Evolutionary conservation across 1,140 invertebrate genomes (phyloP), one percentile per base, ranked within the genome.

Genomic region (Piezodorus guildinii): DNA sequence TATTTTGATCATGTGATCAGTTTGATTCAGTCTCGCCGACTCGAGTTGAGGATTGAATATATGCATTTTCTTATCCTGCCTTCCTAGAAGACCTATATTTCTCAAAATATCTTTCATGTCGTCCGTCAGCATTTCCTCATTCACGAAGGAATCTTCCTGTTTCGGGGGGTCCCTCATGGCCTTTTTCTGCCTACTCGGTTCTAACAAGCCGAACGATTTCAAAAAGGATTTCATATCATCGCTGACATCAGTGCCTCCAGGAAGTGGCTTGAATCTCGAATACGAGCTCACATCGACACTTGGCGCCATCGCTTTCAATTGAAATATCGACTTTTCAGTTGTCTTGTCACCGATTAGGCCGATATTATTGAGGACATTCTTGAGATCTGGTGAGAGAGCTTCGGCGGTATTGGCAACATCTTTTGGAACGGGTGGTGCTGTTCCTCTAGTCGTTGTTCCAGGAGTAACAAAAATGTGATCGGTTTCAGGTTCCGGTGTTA

Each of bases 181-280:
- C 58, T 60, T 68, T 23, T 43, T 52, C 30, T 61, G 43, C 25
- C 68, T 49, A 6, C 65, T 65, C 21, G 62, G 70, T 19, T 70
- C 65, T 0, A 77, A 73, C 2, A 84, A 71, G 4, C 82, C 82
- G 67, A 82, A 84, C 45, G 70, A 75, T 0, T 77, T 75, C 19
- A 84, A 66, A 30, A 83, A 78, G 14, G 77, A 74, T 63, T 75
- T 76, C 80, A 84, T 83, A 43, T 80, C 80, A 39, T 75, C 70
- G 44, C 67, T 67, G 8, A 51, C 61, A 21, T 67, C 52, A 0
- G 76, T 69, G 5, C 65, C 68, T 12, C 74, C 74, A 12, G 81
- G 81, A 6, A 84, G 66, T 2, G 80, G 80, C 70, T 83, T 83
- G 63, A 84, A 84, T 17, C 73, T 77, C 0, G 75, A 71, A 65